Evolutionary conservation across 2,888 invertebrate genomes (phyloP).

Genomic region (Priocnemis perturbator): DNA sequence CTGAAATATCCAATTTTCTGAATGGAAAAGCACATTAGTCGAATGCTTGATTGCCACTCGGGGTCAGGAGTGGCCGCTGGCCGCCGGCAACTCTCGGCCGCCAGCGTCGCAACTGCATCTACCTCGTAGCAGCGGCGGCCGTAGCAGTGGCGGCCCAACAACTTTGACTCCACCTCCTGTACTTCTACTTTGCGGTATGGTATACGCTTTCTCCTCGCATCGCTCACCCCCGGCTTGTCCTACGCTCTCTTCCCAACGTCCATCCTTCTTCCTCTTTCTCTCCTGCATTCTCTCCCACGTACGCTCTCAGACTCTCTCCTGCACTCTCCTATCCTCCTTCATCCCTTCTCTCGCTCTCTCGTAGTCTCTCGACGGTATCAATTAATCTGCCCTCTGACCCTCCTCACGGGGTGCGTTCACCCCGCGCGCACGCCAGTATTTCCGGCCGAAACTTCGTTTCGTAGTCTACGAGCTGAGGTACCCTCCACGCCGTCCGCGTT

Average conservation of each 20-base stretch:
- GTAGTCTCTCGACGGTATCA: constrained; percentile 50
- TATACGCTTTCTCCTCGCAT: constrained; percentile 10
- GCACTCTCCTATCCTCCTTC: constrained; percentile 12
- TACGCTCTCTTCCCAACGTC: constrained; percentile 2
- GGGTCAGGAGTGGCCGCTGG: constrained; percentile 63
- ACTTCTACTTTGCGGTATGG: constrained; percentile 31
- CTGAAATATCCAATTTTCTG: constrained; percentile 72
- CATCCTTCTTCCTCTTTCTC: constrained; percentile 16
- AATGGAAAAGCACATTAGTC: constrained; percentile 72
- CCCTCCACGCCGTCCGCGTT: constrained; percentile 22
- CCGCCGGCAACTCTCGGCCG: constrained; percentile 37
- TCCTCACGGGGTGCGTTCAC: constrained; percentile 54
- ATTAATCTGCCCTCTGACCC: constrained; percentile 58
- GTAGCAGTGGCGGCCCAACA: constrained; percentile 31
- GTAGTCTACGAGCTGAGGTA: constrained; percentile 37
- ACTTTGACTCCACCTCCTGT: constrained; percentile 43
- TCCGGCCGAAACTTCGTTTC: constrained; percentile 56
- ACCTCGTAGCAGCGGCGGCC: constrained; percentile 14
- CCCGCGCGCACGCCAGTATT: constrained; percentile 48
- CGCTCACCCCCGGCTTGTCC: constrained; percentile 24
- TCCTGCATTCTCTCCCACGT: constrained; percentile 33
- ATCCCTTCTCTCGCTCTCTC: constrained; percentile 22
- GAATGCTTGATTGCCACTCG: constrained; percentile 71
- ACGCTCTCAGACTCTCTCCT: constrained; percentile 18
- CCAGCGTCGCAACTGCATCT: constrained; percentile 53